Percentiles rank a stretch among this genome's conserved stretches.
These are phyloP conservation scores for Phymastichus coffea DNA, from an alignment of 1,140 invertebrate genomes.

Conservation along the genomic window DNA sequence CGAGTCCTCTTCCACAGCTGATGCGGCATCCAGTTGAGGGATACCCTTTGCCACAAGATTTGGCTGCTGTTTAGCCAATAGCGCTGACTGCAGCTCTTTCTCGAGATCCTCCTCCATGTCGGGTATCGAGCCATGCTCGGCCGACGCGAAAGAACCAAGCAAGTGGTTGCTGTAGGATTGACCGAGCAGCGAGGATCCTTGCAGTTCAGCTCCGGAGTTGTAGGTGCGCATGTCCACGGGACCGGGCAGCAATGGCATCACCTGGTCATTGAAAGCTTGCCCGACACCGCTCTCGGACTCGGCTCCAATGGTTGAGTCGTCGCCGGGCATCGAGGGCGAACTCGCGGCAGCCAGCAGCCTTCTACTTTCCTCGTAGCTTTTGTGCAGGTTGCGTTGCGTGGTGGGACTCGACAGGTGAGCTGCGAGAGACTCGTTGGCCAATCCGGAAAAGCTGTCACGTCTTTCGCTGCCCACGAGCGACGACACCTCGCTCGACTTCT, in stretches of 20 bases:
- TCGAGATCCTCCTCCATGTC: conserved; percentile 78
- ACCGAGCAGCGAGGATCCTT: conserved; percentile 58
- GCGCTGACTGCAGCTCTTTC: conserved; percentile 68
- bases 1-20: conserved; percentile 60
- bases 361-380: conserved; percentile 55
- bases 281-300: conserved; percentile 36
- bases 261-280: conserved; percentile 58
- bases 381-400: neutral
- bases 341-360: conserved; percentile 32
- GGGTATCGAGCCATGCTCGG: conserved; percentile 65
- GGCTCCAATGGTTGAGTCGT: conserved; percentile 38
- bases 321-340: conserved; percentile 35
- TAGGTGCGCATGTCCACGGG: conserved; percentile 88
- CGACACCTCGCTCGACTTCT: conserved; percentile 71
- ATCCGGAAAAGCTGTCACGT: neutral
- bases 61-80: conserved; percentile 60
- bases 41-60: conserved; percentile 32
- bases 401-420: neutral
- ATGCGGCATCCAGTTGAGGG: conserved; percentile 30
- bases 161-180: conserved; percentile 65
- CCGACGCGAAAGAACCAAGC: conserved; percentile 58
- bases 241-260: conserved; percentile 74
- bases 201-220: conserved; percentile 55
- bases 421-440: neutral
- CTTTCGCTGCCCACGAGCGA: neutral